Evolutionary conservation across 2,113 vertebrate species (phyloP).

Genomic region (Rousettus leschenaultii): DNA sequence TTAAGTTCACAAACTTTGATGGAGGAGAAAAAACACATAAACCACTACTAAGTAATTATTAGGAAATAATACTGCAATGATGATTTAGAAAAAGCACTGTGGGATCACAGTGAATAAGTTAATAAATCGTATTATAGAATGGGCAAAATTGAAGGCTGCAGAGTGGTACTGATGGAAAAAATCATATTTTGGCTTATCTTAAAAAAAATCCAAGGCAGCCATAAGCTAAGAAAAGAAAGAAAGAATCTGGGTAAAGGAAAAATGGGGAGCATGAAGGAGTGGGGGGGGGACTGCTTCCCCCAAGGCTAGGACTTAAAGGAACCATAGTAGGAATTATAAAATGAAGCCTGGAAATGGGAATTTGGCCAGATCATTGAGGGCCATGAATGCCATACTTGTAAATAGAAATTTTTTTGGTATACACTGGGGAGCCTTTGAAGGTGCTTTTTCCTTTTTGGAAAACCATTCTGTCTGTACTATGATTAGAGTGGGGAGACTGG

Average conservation of each 20-base stretch:
- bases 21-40: not conserved
- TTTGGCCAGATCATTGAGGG: not conserved
- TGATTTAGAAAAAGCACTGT: not conserved
- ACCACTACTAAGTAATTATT: not conserved
- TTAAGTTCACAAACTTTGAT: not conserved
- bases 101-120: not conserved
- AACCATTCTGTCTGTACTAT: not conserved
- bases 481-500: not conserved
- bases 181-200: not conserved
- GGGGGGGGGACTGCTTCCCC: accelerated
- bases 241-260: not conserved
- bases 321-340: not conserved
- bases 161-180: not conserved
- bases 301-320: too few relatives aligned
- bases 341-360: not conserved
- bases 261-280: not conserved
- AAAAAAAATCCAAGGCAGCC: not conserved
- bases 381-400: not conserved
- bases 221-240: not conserved
- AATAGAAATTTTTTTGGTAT: not conserved
- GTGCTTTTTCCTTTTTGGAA: not conserved
- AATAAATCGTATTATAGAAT: not conserved
- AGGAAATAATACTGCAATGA: not conserved
- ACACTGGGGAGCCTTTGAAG: not conserved
- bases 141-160: not conserved